Base-by-base conservation (phyloP, 2,797 vertebrate genomes). In the Borostomias antarcticus region DNA sequence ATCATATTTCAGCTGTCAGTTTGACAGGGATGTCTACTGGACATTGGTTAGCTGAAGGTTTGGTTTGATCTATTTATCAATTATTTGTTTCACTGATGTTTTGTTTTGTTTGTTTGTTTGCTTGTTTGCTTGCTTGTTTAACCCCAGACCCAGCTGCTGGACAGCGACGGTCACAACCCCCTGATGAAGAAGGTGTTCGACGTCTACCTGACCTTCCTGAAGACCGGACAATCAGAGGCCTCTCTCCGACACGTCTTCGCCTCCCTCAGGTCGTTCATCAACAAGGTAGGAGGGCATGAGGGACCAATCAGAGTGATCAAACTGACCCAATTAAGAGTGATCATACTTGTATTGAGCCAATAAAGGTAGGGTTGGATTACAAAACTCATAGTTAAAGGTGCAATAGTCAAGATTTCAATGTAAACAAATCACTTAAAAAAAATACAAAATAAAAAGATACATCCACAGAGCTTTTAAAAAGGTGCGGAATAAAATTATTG, bases 181-280 rank as follows among this genome's bases (percentile, higher is more conserved):
- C 90, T 99, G 75, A 97, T 99, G 97, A 97, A 93, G 84, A 98
- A 97, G 76, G 93, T 98, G 50, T 99, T 99, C 73, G 96, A 98
- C 48, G 92, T 98, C 73, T 97, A 96, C 76, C 90, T 98, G 57
- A 94, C 94, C 68, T 97, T 97, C 82, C 93, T 98, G 47, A 95
- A 91, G 85, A 93, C 95, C 0, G 91, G 96, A 32, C 97, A 97
- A 57, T 99, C 98, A 2, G 97, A 98, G 81, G 86, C 89, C 0
- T 94, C 96, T 0, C 87, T 97, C 75, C 95, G 91, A 74, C 98
- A 99, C 0, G 92, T 97, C 13, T 99, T 98, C 2, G 94, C 96
- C 2, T 94, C 95, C 0, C 87, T 99, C 66, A 87, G 97, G 79
- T 93, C 94, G 53, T 96, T 99, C 78, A 96, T 97, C 48, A 95